Percentiles rank a stretch among this genome's conserved stretches.
phyloP scores from a whole-genome alignment of 2,113 vertebrate genomes.

The Phaethornis superciliosus region DNA sequence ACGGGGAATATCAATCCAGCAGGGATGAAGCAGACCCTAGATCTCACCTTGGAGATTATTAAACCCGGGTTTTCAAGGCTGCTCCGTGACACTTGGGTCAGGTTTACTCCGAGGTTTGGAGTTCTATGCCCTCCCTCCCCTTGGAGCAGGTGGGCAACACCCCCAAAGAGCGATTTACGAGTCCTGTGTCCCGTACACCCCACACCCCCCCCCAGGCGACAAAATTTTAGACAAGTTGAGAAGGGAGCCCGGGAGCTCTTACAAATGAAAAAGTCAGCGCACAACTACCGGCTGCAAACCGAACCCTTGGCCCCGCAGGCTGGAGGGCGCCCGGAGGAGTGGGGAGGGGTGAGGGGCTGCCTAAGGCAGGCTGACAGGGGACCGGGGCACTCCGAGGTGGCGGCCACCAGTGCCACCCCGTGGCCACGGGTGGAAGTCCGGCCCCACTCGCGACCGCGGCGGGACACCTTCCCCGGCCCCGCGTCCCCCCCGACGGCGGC shows the following conservation, averaged over 20 bases:
- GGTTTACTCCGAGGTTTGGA: not conserved
- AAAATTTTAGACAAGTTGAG: too few relatives aligned
- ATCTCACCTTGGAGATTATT: too few relatives aligned
- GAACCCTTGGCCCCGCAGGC: not conserved
- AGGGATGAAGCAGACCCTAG: not conserved
- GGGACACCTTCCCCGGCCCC: not conserved
- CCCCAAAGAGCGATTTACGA: too few relatives aligned
- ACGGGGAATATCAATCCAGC: not conserved
- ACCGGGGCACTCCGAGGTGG: not conserved
- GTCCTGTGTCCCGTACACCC: too few relatives aligned
- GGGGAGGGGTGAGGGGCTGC: too few relatives aligned
- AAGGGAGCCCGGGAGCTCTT: accelerated
- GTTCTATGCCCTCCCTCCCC: too few relatives aligned
- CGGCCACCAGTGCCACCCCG: constrained; percentile 65
- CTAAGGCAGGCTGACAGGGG: too few relatives aligned
- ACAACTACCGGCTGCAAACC: not conserved
- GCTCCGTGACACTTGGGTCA: accelerated
- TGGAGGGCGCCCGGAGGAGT: too few relatives aligned
- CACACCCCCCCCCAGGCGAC: too few relatives aligned
- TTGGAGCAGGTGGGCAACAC: too few relatives aligned
- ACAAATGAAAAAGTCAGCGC: accelerated
- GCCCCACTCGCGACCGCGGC: not conserved
- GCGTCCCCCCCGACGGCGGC: not conserved
- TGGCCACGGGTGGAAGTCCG: constrained; percentile 7
- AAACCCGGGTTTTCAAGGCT: not conserved